Evolutionary conservation across 2,797 vertebrate genomes (phyloP), one percentile per base, ranked within the genome.

Genomic region (Poecile montanus): DNA sequence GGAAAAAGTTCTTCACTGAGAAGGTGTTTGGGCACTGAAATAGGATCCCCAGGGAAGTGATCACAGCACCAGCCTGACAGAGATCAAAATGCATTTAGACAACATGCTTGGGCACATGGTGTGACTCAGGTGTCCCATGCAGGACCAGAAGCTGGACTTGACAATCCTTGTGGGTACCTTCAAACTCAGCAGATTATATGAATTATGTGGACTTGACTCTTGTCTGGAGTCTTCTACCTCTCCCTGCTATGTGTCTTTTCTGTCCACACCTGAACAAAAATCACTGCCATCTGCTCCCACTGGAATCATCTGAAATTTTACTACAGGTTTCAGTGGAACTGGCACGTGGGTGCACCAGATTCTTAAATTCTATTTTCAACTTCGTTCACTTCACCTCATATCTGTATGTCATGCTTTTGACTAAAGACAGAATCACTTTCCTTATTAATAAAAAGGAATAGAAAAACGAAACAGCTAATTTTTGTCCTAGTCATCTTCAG

Each of bases 11-110:
- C n/a, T n/a, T 16, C n/a, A 27, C 13, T 27, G 38, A 60, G 22
- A 68, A 2, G 2, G 13, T 53, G 11, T 0, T 0, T 61, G 47
- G 6, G 6, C 19, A 29, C 45, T 23, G 54, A 7, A 16, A 60
- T 3, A 10, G 32, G 38, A 4, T 67, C 22, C 19, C 2, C 29
- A 61, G 16, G 40, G 29, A 16, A 47, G 6, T 23, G 23, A 10
- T 11, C 38, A 38, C n/a, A 45, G 19, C 63, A 53, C 6, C 56
- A 61, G 20, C 9, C n/a, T 3, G 3, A 21, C 9, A 30, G 54
- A 76, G 60, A 20, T 66, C 51, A 44, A 57, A 17, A 30, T 32
- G 21, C 25, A 42, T 42, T 74, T 30, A 20, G 36, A 26, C 7
- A 47, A 61, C 5, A 5, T 20, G 29, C 16, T 40, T 10, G 11